These are phyloP conservation scores for Leptopilina boulardi DNA, from an alignment of 1,140 invertebrate genomes.

Conservation along the genomic window DNA sequence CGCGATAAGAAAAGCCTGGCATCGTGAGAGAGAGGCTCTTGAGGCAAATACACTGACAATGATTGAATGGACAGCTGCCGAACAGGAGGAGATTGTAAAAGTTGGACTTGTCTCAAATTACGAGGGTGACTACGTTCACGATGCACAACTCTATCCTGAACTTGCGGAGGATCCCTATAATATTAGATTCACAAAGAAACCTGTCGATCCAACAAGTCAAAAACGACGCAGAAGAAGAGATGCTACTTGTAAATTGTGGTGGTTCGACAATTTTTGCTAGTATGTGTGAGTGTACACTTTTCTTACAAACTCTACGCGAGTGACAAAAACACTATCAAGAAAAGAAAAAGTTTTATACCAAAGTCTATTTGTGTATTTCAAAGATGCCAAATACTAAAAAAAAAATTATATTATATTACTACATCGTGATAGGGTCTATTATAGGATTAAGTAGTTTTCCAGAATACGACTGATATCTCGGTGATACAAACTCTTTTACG, in stretches of 20 bases:
- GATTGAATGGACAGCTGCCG: constrained; percentile 85
- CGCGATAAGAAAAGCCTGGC: constrained; percentile 94
- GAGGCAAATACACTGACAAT: constrained; percentile 85
- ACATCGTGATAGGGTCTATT: constrained; percentile 33
- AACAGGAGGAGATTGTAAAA: constrained; percentile 92
- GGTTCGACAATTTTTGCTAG: constrained; percentile 77
- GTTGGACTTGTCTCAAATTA: constrained; percentile 88
- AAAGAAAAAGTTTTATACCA: constrained; percentile 78
- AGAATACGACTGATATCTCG: neutral
- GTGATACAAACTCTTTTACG: no score
- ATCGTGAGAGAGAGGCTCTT: constrained; percentile 89
- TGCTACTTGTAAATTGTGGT: constrained; percentile 74
- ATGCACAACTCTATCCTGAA: constrained; percentile 91
- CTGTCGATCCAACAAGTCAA: constrained; percentile 78
- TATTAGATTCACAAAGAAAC: constrained; percentile 86
- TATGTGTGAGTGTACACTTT: constrained; percentile 40
- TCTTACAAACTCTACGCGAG: constrained; percentile 40
- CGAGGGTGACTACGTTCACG: constrained; percentile 93
- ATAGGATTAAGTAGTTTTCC: constrained; percentile 14
- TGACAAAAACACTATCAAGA: constrained; percentile 57
- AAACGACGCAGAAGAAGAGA: constrained; percentile 79
- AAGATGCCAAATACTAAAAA: constrained; percentile 81
- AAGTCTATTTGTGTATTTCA: constrained; percentile 82
- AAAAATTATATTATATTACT: constrained; percentile 77
- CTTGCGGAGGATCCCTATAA: constrained; percentile 97